phyloP scores from a whole-genome alignment of 2,888 invertebrate genomes.

The Meiosimyza platycephala region DNA sequence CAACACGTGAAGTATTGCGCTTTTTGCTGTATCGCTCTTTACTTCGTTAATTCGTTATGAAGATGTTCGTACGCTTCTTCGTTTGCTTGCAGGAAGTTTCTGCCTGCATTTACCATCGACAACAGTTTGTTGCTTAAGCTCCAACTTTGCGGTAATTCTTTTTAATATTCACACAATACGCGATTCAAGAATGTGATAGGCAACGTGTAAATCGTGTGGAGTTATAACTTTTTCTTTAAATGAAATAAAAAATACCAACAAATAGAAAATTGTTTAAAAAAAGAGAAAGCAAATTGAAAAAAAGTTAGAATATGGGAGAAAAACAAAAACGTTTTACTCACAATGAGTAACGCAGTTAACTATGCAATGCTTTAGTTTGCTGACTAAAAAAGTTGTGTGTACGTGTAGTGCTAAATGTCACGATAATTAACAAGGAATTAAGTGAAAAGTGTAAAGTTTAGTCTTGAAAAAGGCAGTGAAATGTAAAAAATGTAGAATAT shows the following conservation, averaged over 20 bases:
- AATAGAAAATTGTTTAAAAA: not conserved
- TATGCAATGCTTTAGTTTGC: no score
- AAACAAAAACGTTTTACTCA: no score
- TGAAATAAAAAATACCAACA: not conserved
- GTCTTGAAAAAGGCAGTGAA: no score
- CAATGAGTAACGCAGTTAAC: no score
- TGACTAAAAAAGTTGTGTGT: no score
- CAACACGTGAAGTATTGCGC: no score
- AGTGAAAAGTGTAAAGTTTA: no score
- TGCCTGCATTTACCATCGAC: slow-evolving; percentile 49
- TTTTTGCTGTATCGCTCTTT: not conserved
- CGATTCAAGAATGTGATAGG: not conserved
- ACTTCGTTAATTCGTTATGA: slow-evolving; percentile 1
- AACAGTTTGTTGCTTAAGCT: slow-evolving; percentile 67
- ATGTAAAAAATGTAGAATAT: no score
- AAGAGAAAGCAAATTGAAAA: not conserved
- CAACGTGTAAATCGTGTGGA: slow-evolving; percentile 3
- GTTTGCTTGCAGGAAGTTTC: not conserved
- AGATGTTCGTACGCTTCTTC: not conserved
- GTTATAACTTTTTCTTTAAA: not conserved
- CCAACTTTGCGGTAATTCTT: slow-evolving; percentile 56
- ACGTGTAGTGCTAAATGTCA: no score
- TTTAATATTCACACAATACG: slow-evolving; percentile 12
- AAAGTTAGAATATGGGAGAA: not conserved
- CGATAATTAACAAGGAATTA: no score